A percentile compares a stretch with the other conserved stretches of the same genome.
Evolutionary conservation across 2,797 vertebrate genomes (phyloP).

Genomic region (Microhierax caerulescens): DNA sequence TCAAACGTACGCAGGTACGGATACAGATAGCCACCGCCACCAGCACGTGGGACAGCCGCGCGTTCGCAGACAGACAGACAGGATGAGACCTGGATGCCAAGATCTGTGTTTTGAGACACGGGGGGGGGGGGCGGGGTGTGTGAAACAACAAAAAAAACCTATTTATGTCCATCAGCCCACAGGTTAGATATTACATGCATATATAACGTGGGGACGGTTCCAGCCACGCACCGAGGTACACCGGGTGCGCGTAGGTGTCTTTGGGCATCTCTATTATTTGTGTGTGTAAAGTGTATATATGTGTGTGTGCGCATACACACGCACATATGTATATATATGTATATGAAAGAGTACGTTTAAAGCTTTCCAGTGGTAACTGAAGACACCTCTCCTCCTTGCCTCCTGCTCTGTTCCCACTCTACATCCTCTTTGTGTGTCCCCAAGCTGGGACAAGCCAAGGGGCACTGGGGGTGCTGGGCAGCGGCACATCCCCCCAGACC

Average conservation of each 20-base stretch:
- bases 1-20: neutral
- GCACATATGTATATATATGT: rapidly evolving
- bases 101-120: rapidly evolving
- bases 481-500: no score
- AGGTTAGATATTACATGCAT: neutral
- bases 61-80: neutral
- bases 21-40: neutral
- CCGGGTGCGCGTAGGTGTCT: rapidly evolving
- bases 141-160: no score
- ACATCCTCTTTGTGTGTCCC: neutral
- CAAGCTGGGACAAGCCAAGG: rapidly evolving
- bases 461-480: neutral
- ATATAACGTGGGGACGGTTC: neutral
- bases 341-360: neutral
- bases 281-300: rapidly evolving
- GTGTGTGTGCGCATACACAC: rapidly evolving
- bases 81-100: rapidly evolving
- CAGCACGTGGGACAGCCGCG: neutral
- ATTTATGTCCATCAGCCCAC: rapidly evolving
- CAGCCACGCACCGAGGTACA: neutral
- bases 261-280: neutral
- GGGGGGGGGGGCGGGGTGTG: no score
- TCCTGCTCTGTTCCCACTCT: rapidly evolving
- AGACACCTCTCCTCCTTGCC: neutral
- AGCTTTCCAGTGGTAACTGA: neutral